These are phyloP conservation scores for Chouioia cunea DNA, from an alignment of 2,888 invertebrate species.

Conservation along the genomic window DNA sequence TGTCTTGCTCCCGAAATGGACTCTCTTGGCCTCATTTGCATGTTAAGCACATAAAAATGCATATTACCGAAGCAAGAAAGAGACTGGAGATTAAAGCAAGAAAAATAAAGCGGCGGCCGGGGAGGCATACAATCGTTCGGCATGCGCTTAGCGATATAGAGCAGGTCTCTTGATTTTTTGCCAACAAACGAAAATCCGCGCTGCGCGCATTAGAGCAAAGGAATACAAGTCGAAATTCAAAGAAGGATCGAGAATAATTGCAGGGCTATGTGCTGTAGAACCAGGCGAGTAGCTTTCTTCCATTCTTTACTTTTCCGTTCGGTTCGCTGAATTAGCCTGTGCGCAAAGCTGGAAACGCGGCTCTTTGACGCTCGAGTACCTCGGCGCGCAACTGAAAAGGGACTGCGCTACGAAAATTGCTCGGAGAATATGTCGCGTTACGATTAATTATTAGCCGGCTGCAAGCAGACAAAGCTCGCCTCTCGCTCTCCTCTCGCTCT, in stretches of 20 bases:
- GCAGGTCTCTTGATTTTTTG: conserved; percentile 44
- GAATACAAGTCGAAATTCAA: conserved; percentile 39
- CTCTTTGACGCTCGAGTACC: conserved; percentile 51
- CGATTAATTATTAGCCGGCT: conserved; percentile 53
- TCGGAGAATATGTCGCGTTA: conserved; percentile 50
- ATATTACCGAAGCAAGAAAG: conserved; percentile 47
- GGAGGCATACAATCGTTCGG: conserved; percentile 32
- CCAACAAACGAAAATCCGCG: conserved; percentile 32
- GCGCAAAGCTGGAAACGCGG: conserved; percentile 44
- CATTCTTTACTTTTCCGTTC: conserved; percentile 47
- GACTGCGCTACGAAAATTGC: conserved; percentile 27
- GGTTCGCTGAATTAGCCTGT: conserved; percentile 48
- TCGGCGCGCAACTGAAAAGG: neutral
- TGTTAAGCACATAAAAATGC: conserved; percentile 49
- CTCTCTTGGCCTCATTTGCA: conserved; percentile 41
- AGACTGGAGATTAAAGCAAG: conserved; percentile 43
- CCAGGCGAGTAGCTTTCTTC: conserved; percentile 41
- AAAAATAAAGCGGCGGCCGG: conserved; percentile 28
- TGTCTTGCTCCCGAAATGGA: conserved; percentile 40
- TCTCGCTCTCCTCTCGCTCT: too few relatives aligned
- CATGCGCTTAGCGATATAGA: conserved; percentile 14
- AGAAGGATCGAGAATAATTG: conserved; percentile 47
- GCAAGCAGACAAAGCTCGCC: conserved; percentile 27
- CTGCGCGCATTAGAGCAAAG: conserved; percentile 34
- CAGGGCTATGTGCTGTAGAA: conserved; percentile 27